Base-by-base conservation (phyloP, 1,140 invertebrate genomes). In the Zophobas morio region DNA sequence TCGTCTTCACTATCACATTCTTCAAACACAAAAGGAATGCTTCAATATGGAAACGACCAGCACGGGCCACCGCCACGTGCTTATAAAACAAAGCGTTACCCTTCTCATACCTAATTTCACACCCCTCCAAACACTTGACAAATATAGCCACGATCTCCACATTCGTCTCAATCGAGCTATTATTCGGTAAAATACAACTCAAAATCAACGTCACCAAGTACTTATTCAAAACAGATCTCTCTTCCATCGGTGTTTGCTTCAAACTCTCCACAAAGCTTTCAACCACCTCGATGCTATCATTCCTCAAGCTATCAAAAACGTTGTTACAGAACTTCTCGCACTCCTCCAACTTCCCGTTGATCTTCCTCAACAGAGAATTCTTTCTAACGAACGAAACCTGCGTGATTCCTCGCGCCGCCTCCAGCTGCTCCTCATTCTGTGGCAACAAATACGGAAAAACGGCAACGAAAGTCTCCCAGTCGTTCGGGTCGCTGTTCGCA, bases 371-470 rank as follows among this genome's bases (percentile, higher is more conserved):
- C 32, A 57, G 8, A 32, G 37, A 36, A 73, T 76, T 73, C 5
- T 76, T 54, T 6, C 33, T 42, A 42, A 79, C 56, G 35, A 78
- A 79, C 6, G 36, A 4, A 34, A 73, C 75, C 8, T 74, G 35
- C 2, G 91, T 79, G 46, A 92, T 87, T 74, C 88, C 81, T 80
- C 88, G 86, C 1, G 89, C 84, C 1, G 89, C 80, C 36, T 85
- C 47, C 20, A 89, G 85, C 70, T 89, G 87, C 42, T 87, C 82
- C n/a, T 88, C 80, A 71, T 86, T 82, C 66, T 82, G 84, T 3
- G 91, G 90, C 81, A 92, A 90, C 32, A 93, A 79, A 80, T 89
- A 90, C 20, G 91, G 90, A 56, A 92, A 80, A 8, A 91, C 79
- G 1, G 88, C 85, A 37, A 92, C 81, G 51, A 89, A 81, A 6